Percentiles rank a stretch among this genome's conserved stretches.
phyloP scores from a whole-genome alignment of 2,113 vertebrate species.

The Hemiprocne comata region DNA sequence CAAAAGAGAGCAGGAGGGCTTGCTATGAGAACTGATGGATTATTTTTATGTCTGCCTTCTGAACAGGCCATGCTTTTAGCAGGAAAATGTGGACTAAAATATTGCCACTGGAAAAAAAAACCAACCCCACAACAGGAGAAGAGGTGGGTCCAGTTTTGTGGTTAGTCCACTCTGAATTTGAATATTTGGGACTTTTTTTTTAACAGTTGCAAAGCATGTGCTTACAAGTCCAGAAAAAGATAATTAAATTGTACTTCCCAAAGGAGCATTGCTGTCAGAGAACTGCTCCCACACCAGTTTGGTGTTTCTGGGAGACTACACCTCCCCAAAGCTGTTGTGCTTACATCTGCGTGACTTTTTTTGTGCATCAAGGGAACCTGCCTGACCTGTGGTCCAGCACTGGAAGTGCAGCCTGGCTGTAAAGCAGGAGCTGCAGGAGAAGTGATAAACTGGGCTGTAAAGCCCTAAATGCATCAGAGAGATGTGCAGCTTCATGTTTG shows the following conservation, averaged over 20 bases:
- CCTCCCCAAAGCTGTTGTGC: neutral
- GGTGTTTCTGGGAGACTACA: neutral
- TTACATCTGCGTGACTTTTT: neutral
- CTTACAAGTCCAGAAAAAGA: neutral
- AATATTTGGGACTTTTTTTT: neutral
- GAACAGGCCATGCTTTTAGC: rapidly evolving
- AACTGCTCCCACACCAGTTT: rapidly evolving
- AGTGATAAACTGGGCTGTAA: neutral
- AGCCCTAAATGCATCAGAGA: neutral
- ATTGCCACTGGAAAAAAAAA: neutral
- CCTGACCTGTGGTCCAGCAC: neutral
- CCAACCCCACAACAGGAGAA: neutral
- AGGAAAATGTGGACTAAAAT: neutral
- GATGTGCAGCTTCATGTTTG: neutral
- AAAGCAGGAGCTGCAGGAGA: neutral
- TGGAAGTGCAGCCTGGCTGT: neutral
- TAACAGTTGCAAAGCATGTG: neutral
- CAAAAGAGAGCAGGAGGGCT: neutral
- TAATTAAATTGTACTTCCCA: neutral
- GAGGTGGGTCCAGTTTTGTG: neutral
- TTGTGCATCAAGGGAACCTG: neutral
- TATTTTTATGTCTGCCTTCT: neutral
- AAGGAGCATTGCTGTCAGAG: neutral
- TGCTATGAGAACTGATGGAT: neutral
- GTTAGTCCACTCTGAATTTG: neutral